Evolutionary conservation across 2,113 vertebrate species (phyloP).

Genomic region (Urocolius indicus): DNA sequence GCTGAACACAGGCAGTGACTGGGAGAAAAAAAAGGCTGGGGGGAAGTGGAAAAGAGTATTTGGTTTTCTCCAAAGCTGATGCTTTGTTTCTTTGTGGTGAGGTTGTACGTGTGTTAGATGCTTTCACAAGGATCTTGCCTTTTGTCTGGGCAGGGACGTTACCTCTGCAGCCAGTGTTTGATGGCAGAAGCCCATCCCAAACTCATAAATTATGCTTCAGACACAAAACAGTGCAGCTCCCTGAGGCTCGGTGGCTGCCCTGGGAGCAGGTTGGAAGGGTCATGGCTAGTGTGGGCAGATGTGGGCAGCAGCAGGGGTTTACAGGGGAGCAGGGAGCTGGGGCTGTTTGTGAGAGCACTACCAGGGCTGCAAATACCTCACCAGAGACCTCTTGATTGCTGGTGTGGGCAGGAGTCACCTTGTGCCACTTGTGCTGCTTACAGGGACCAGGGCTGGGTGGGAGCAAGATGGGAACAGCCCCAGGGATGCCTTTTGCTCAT

Average conservation of each 20-base stretch:
- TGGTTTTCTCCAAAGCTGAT: not conserved
- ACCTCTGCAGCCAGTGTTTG: not conserved
- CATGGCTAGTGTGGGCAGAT: not conserved
- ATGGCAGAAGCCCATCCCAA: not conserved
- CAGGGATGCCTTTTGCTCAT: not conserved
- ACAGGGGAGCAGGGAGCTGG: fast-evolving
- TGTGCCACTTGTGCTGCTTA: not conserved
- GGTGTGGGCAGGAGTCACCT: fast-evolving
- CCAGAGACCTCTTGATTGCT: not conserved
- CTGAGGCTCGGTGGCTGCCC: not conserved
- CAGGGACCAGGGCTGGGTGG: fast-evolving
- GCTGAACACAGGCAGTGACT: not conserved
- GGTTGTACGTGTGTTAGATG: not conserved
- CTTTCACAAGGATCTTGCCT: not conserved
- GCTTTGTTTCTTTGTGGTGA: not conserved
- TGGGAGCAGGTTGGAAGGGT: not conserved
- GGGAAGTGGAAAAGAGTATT: fast-evolving
- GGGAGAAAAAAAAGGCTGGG: fast-evolving
- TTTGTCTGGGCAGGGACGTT: not conserved
- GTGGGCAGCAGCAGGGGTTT: not conserved
- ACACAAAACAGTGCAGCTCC: not conserved
- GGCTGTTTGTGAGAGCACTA: not conserved
- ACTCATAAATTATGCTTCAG: not conserved
- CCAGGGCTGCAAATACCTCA: not conserved
- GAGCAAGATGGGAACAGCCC: not conserved